These are phyloP conservation scores for Telenomus remus DNA, from an alignment of 1,140 invertebrate genomes.

Conservation along the genomic window DNA sequence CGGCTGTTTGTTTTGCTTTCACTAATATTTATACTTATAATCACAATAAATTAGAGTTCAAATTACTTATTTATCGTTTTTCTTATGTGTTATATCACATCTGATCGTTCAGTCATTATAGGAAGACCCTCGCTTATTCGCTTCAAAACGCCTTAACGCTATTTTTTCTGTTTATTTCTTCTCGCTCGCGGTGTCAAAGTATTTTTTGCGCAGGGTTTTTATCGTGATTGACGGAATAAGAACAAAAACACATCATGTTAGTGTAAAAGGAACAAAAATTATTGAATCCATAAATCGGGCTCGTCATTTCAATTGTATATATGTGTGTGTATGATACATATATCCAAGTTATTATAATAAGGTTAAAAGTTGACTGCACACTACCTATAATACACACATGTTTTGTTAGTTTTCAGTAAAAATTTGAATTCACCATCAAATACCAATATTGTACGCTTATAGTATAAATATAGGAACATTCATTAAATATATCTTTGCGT, in stretches of 20 bases:
- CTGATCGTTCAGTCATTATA: slow-evolving; percentile 76
- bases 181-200: slow-evolving; percentile 36
- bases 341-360: slow-evolving; percentile 32
- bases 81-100: slow-evolving; percentile 75
- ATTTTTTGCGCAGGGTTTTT: slow-evolving; percentile 44
- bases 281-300: slow-evolving; percentile 30
- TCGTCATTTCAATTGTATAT: slow-evolving; percentile 38
- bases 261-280: slow-evolving; percentile 13
- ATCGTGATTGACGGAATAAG: slow-evolving; percentile 29
- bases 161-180: slow-evolving; percentile 50
- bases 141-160: slow-evolving; percentile 59
- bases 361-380: slow-evolving; percentile 35
- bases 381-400: slow-evolving; percentile 59
- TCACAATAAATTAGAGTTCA: slow-evolving; percentile 65
- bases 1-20: slow-evolving; percentile 61
- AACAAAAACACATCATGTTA: slow-evolving; percentile 20
- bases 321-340: slow-evolving; percentile 40
- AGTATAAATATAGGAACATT: slow-evolving; percentile 76
- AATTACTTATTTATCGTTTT: slow-evolving; percentile 66
- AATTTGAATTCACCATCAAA: slow-evolving; percentile 74
- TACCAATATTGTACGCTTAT: slow-evolving; percentile 73
- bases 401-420: slow-evolving; percentile 67
- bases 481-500: slow-evolving; percentile 75
- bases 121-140: slow-evolving; percentile 75
- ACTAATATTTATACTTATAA: slow-evolving; percentile 67